Evolutionary conservation across 2,113 vertebrate genomes (phyloP), one percentile per base, ranked within the genome.

Genomic region (Vulpes ferrilata): DNA sequence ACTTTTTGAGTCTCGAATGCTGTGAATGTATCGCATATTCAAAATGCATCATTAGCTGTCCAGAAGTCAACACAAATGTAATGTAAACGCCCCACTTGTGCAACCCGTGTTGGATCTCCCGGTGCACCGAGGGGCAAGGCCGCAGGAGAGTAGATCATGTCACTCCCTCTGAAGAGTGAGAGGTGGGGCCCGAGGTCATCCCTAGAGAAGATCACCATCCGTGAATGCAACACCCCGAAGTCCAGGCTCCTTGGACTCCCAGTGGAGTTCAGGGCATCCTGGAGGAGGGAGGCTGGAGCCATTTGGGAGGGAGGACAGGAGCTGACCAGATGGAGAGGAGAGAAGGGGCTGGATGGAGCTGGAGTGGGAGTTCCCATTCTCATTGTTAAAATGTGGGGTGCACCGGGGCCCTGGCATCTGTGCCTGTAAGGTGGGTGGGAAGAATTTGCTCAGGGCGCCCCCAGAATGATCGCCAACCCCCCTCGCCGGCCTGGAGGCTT

Each of bases 61-160:
- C 81, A n/a, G n/a, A 69, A 32, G 73, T 17, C 62, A 27, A 27
- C 2, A 1, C 32, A 59, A 16, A 57, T 38, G 5, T 48, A 17
- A n/a, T 3, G 11, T 20, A 12, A 80, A 27, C 79, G 15, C 0
- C 5, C 30, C 16, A 7, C 38, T 11, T 79, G 67, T n/a, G 2
- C 8, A n/a, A 19, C 30, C 8, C 1, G 5, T 4, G 3, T 10
- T 22, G 27, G 27, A 19, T 1, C 1, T 3, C 22, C 32, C 23
- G 51, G 11, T 62, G 64, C 20, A 17, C 2, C 16, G 17, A 32
- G 53, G 69, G 20, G 12, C 0, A 12, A 71, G 17, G 43, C 16
- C 2, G 13, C 23, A 6, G 30, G 64, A 94, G 19, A 65, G 57
- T 69, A 5, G 78, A 20, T 53, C n/a, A 20, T 3, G 64, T 73